Percentiles rank a stretch among this genome's conserved stretches.
phyloP scores from a whole-genome alignment of 1,140 invertebrate species.

The Anastrepha obliqua region DNA sequence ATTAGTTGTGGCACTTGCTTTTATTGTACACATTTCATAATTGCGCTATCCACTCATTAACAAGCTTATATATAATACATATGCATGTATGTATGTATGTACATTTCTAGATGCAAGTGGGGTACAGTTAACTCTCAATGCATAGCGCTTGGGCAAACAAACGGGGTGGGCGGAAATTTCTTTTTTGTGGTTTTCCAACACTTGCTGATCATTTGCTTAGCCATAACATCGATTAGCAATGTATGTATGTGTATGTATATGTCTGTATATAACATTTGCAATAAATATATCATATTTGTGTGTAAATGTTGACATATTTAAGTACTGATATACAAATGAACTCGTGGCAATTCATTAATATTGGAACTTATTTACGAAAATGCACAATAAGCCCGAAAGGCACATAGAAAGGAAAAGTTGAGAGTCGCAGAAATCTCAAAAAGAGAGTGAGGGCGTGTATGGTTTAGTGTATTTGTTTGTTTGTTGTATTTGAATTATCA shows the following conservation, averaged over 20 bases:
- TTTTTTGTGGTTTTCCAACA: neutral
- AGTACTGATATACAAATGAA: neutral
- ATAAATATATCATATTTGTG: neutral
- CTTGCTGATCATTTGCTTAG: neutral
- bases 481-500: neutral
- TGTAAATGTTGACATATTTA: neutral
- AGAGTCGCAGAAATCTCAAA: neutral
- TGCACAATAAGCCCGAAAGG: conserved; percentile 33
- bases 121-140: conserved; percentile 3
- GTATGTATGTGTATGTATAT: neutral
- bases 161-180: neutral
- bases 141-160: neutral
- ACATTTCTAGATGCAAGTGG: neutral
- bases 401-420: neutral
- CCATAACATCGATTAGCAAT: conserved; percentile 19
- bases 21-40: neutral
- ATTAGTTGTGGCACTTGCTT: conserved; percentile 5
- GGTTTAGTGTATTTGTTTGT: neutral
- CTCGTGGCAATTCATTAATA: neutral
- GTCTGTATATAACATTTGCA: neutral
- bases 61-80: neutral
- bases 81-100: neutral
- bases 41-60: neutral
- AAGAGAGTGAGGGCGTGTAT: neutral
- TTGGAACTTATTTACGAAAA: conserved; percentile 9